Evolutionary conservation across 2,888 invertebrate species (phyloP).

Genomic region (Drosophila infuscata): DNA sequence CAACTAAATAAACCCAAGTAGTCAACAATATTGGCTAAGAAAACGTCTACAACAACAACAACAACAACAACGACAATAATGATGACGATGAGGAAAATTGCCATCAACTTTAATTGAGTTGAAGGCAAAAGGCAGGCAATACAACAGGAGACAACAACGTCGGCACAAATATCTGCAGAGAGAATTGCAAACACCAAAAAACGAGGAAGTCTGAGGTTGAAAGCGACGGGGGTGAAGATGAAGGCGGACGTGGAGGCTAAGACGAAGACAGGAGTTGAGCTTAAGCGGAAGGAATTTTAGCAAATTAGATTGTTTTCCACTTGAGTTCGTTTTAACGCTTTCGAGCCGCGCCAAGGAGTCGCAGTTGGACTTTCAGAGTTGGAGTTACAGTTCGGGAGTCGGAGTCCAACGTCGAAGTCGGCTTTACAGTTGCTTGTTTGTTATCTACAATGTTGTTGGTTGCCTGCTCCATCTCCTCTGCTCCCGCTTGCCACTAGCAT

Average conservation of each 20-base stretch:
- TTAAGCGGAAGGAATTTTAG: constrained; percentile 78
- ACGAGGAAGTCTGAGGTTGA: constrained; percentile 6
- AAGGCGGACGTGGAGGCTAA: neutral
- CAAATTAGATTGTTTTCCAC: constrained; percentile 85
- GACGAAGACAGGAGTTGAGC: constrained; percentile 23
- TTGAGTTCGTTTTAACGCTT: constrained; percentile 83
- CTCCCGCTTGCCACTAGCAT: neutral
- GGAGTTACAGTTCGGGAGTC: neutral
- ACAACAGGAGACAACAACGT: constrained; percentile 23
- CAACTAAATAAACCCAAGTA: constrained; percentile 70
- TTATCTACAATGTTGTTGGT: constrained; percentile 27
- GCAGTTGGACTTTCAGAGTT: constrained; percentile 35
- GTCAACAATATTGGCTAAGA: constrained; percentile 76
- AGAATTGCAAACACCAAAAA: constrained; percentile 17
- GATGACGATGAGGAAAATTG: constrained; percentile 61
- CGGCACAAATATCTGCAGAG: constrained; percentile 38
- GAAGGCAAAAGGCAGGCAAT: constrained; percentile 59
- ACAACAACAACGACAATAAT: constrained; percentile 21
- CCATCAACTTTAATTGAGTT: constrained; percentile 80
- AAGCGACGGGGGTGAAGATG: neutral
- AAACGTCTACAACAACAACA: constrained; percentile 51
- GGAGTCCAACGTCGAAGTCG: constrained; percentile 19
- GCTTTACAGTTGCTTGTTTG: constrained; percentile 22
- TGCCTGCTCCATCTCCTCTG: neutral
- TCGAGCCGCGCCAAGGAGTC: constrained; percentile 50